phyloP scores from a whole-genome alignment of 2,888 invertebrate species.

The Abrostola tripartita region DNA sequence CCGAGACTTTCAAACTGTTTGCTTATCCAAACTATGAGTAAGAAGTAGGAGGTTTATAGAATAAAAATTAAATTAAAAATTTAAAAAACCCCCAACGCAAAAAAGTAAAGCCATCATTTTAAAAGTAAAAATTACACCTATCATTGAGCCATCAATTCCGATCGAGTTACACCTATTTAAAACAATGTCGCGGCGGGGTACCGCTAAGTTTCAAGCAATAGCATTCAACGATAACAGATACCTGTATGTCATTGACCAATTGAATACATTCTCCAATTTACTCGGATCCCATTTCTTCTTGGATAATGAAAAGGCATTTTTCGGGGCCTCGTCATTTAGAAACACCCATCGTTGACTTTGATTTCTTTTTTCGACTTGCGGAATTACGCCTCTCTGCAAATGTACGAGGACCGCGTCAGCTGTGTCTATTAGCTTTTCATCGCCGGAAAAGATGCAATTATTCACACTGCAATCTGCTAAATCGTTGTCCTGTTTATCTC shows the following conservation, averaged over 20 bases:
- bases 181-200: too few species aligned
- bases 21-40: too few species aligned
- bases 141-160: too few species aligned
- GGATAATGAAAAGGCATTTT: slow-evolving; percentile 85
- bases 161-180: too few species aligned
- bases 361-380: slow-evolving; percentile 63
- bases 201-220: too few species aligned
- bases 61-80: too few species aligned
- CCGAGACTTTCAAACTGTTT: too few species aligned
- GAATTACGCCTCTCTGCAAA: slow-evolving; percentile 80
- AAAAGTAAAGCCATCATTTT: too few species aligned
- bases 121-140: too few species aligned
- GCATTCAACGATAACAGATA: slow-evolving; percentile 59
- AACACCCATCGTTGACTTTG: slow-evolving; percentile 91
- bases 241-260: slow-evolving; percentile 92
- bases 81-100: too few species aligned
- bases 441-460: slow-evolving; percentile 89
- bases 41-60: too few species aligned
- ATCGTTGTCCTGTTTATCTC: slow-evolving; percentile 77
- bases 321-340: slow-evolving; percentile 91
- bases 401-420: slow-evolving; percentile 90
- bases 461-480: slow-evolving; percentile 89
- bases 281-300: slow-evolving; percentile 66
- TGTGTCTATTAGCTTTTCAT: slow-evolving; percentile 75
- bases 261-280: slow-evolving; percentile 89